Evolutionary conservation across 2,888 invertebrate species (phyloP).

Genomic region (Caenorhabditis zanzibari): DNA sequence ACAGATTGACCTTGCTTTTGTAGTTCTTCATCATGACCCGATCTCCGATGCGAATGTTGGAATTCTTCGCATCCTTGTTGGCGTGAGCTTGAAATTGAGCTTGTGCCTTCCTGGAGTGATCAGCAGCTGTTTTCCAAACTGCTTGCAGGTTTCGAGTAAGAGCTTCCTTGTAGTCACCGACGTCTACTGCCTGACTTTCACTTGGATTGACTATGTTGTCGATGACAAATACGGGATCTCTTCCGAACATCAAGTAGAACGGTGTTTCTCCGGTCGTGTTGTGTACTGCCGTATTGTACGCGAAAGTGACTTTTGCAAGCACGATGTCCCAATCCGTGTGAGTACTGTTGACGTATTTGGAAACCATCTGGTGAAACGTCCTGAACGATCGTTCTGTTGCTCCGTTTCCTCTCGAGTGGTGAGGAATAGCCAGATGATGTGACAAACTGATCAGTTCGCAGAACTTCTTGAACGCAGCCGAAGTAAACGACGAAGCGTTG

Average conservation of each 20-base stretch:
- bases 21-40: slow-evolving; percentile 6
- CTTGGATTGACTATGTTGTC: background rate
- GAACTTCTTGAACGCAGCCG: background rate
- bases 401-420: slow-evolving; percentile 9
- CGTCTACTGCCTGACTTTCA: too few species aligned
- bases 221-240: background rate
- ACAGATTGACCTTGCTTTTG: background rate
- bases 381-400: slow-evolving; percentile 9
- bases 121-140: background rate
- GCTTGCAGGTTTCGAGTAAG: background rate
- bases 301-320: background rate
- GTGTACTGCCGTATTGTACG: slow-evolving; percentile 16
- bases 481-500: background rate
- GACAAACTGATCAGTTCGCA: background rate
- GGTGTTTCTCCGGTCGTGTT: too few species aligned
- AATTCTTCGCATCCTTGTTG: background rate
- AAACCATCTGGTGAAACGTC: background rate
- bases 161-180: background rate
- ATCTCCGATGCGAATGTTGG: background rate
- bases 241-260: slow-evolving; percentile 7
- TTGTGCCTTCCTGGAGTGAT: background rate
- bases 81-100: background rate
- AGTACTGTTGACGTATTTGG: background rate
- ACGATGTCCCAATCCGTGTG: background rate
- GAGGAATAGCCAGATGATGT: slow-evolving; percentile 8